phyloP scores from a whole-genome alignment of 2,797 vertebrate genomes.

The Notamacropus eugenii region DNA sequence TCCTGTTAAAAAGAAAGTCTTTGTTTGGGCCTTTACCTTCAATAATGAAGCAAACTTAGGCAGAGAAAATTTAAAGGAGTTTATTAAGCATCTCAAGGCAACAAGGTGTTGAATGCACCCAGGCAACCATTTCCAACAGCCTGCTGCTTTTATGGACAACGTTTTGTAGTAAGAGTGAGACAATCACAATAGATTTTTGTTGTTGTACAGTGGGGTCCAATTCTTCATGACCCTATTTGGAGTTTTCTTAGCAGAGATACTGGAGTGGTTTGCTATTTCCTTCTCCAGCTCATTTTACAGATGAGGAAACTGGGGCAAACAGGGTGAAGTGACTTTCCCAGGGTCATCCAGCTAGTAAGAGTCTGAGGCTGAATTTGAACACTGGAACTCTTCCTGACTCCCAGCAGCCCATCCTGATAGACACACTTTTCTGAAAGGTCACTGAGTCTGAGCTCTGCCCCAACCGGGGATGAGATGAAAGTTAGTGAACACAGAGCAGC shows the following conservation, averaged over 20 bases:
- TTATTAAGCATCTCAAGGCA: not conserved
- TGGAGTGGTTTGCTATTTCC: not conserved
- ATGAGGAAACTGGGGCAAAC: not conserved
- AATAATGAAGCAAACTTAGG: not conserved
- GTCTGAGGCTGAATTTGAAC: not conserved
- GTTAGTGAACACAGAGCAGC: no score
- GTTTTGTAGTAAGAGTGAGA: not conserved
- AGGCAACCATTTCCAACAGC: not conserved
- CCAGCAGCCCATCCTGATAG: not conserved
- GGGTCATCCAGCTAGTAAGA: no score
- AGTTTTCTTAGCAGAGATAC: not conserved
- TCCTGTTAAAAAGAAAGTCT: not conserved
- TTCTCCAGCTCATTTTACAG: not conserved
- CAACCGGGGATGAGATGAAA: no score
- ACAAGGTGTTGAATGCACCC: not conserved
- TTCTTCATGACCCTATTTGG: not conserved
- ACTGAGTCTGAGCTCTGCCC: not conserved
- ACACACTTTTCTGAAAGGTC: not conserved
- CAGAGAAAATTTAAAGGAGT: not conserved
- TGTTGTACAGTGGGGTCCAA: not conserved
- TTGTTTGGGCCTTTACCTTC: not conserved
- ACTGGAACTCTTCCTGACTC: not conserved
- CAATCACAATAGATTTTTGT: not conserved
- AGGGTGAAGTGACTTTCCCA: not conserved
- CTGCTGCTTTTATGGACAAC: not conserved